Base-by-base conservation (phyloP, 2,113 vertebrate species). In the Ia io region DNA sequence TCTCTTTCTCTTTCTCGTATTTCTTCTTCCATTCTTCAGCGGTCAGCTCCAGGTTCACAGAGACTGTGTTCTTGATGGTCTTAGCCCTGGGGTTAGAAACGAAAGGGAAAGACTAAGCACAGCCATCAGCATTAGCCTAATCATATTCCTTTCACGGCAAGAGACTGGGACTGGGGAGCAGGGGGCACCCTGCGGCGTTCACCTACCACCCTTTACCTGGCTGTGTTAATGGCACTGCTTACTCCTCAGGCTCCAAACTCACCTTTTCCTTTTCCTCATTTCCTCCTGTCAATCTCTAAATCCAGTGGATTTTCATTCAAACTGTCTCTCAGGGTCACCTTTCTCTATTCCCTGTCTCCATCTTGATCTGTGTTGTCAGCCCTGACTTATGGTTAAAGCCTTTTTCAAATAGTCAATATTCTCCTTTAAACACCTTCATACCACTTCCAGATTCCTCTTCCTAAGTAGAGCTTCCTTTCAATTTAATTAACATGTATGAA, bases 1-100 rank as follows among this genome's bases (percentile, higher is more conserved):
- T 99, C 84, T 99, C 99, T 30, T 99, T 99, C 97, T 99, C 99
- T 97, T 99, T 99, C 97, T 99, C 99, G 0, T 99, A 99, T 69
- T 99, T 99, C 97, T 99, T 99, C 98, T 99, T 99, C 99, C 99
- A 99, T 97, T 99, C 99, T 96, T 99, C 99, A 0, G 99, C 99
- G 0, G 99, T 99, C 97, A 99, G 98, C 97, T 99, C 99, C 98
- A 99, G 98, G 94, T 99, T 99, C 92, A 99, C 99, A 6, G 99
- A 99, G 93, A 99, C 99, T 0, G 99, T 99, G 97, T 99, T 99
- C 98, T 99, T 99, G 97, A 99, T 99, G 51, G 99, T 99, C 98
- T 99, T 99, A 1, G 99, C 99, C 98, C 99, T 99, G 94, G 10
- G 0, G 16, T 91, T 47, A 76, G 94, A 87, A 17, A 44, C 0